These are phyloP conservation scores for Drosophila lini DNA, from an alignment of 1,140 invertebrate species.

Conservation along the genomic window DNA sequence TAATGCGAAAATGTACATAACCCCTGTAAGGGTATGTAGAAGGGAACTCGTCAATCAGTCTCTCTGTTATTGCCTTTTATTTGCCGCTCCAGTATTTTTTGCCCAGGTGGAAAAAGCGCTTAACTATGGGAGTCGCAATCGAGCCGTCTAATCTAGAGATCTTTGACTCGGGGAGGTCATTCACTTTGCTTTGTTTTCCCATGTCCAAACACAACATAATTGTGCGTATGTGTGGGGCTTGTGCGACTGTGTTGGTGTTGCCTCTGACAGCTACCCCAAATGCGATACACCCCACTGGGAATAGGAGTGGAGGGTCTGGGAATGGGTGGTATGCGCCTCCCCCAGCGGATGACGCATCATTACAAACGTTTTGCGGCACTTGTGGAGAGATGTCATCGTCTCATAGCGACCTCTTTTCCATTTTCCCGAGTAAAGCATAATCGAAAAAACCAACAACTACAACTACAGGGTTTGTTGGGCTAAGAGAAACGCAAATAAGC, in stretches of 20 bases:
- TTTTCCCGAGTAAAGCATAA: slow-evolving; percentile 1
- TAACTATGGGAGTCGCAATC: slow-evolving; percentile 24
- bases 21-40: not conserved
- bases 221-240: slow-evolving; percentile 31
- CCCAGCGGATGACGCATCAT: slow-evolving; percentile 68
- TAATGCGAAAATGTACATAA: not conserved
- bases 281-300: slow-evolving; percentile 28
- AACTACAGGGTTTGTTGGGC: not conserved
- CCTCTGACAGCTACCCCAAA: slow-evolving; percentile 30
- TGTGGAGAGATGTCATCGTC: slow-evolving; percentile 53
- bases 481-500: no score
- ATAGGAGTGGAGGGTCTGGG: not conserved
- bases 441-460: slow-evolving; percentile 1
- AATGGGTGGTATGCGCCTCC: slow-evolving; percentile 24
- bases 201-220: slow-evolving; percentile 68
- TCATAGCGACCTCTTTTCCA: slow-evolving; percentile 51
- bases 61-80: slow-evolving; percentile 19
- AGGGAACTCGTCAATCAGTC: slow-evolving; percentile 16
- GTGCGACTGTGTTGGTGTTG: slow-evolving; percentile 20
- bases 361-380: slow-evolving; percentile 52
- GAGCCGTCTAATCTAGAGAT: slow-evolving; percentile 46
- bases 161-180: slow-evolving; percentile 66
- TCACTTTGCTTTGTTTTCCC: slow-evolving; percentile 67
- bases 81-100: slow-evolving; percentile 20
- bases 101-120: slow-evolving; percentile 29